Percentiles rank a stretch among this genome's conserved stretches.
These are phyloP conservation scores for Gadus chalcogrammus DNA, from an alignment of 2,113 vertebrate species.

Conservation along the genomic window DNA sequence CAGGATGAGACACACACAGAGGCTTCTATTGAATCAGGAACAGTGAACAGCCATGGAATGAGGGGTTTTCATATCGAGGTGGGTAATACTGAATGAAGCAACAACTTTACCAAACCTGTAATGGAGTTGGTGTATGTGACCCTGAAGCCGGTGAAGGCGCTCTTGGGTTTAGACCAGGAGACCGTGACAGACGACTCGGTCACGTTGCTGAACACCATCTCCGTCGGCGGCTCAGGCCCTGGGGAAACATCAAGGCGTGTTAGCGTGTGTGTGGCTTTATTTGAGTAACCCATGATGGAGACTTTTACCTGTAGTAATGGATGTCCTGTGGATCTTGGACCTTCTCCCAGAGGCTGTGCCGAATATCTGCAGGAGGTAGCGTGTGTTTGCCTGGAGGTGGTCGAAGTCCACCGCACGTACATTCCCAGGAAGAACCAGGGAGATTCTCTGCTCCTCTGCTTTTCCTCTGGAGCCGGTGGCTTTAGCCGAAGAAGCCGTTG, in stretches of 20 bases:
- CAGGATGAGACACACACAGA: conserved; percentile 10
- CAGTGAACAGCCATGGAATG: no score
- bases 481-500: conserved; percentile 41
- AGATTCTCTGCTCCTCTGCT: conserved; percentile 58
- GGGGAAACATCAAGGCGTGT: conserved; percentile 4
- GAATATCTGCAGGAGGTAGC: conserved; percentile 55
- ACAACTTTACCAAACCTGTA: conserved; percentile 54
- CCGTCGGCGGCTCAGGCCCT: conserved; percentile 73
- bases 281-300: not conserved
- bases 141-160: conserved; percentile 56
- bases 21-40: conserved; percentile 2
- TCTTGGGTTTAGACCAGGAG: conserved; percentile 73
- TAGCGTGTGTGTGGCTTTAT: not conserved
- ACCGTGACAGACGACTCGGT: conserved; percentile 69
- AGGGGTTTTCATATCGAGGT: not conserved
- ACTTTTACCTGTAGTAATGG: conserved; percentile 60
- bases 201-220: conserved; percentile 71
- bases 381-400: conserved; percentile 53
- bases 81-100: not conserved
- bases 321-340: conserved; percentile 61
- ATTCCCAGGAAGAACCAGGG: conserved; percentile 59
- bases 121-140: conserved; percentile 68
- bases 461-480: conserved; percentile 37
- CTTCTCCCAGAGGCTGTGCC: conserved; percentile 43
- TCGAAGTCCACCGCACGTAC: conserved; percentile 58